These are phyloP conservation scores for Amblyopsis rosae DNA, from an alignment of 2,113 vertebrate genomes.

Conservation along the genomic window DNA sequence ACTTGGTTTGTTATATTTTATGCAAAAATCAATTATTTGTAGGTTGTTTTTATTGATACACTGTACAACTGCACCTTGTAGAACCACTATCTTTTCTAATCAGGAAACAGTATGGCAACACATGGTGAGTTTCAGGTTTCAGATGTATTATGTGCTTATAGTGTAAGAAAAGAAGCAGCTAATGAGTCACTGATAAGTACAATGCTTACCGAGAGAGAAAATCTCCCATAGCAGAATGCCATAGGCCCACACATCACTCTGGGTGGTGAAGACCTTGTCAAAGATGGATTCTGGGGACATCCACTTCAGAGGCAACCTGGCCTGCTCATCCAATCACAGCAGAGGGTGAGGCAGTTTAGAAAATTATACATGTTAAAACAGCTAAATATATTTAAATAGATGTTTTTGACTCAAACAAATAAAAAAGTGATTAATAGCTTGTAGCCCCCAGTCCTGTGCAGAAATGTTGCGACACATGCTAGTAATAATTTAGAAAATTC, in stretches of 20 bases:
- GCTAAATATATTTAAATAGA: background rate
- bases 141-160: background rate
- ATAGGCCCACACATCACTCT: constrained; percentile 95
- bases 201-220: constrained; percentile 88
- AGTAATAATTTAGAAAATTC: no score
- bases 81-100: no score
- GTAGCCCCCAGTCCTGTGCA: background rate
- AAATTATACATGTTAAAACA: background rate
- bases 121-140: no score
- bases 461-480: background rate
- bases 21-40: no score
- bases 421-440: background rate
- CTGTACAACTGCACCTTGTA: no score
- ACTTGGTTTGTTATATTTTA: no score
- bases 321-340: constrained; percentile 73
- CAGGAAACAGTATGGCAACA: no score
- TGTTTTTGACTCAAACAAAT: background rate
- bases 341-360: background rate
- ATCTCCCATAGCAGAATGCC: constrained; percentile 97
- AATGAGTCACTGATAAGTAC: background rate
- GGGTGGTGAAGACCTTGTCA: constrained; percentile 95
- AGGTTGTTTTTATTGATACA: no score
- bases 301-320: constrained; percentile 95
- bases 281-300: constrained; percentile 98
- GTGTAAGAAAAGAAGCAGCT: background rate